phyloP scores from a whole-genome alignment of 2,888 invertebrate species.

The Caenorhabditis virilis region DNA sequence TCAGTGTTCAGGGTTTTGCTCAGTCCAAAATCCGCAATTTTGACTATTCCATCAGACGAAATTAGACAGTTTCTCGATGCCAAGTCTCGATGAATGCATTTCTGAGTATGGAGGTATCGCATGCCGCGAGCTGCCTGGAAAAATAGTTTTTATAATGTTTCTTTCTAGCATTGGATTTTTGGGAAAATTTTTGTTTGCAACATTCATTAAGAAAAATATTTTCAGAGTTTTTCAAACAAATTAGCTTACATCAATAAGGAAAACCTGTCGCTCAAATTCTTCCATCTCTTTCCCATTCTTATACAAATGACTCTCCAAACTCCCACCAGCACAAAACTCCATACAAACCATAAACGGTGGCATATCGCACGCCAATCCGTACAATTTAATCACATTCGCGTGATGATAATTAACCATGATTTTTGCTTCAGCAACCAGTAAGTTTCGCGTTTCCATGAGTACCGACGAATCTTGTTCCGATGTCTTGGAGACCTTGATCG shows the following conservation, averaged over 20 bases:
- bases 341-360: slow-evolving; percentile 99
- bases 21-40: slow-evolving; percentile 68
- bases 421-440: slow-evolving; percentile 51
- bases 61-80: slow-evolving; percentile 82
- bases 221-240: background rate
- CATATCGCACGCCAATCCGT: slow-evolving; percentile 95
- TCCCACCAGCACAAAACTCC: slow-evolving; percentile 79
- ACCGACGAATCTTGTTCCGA: slow-evolving; percentile 37
- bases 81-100: slow-evolving; percentile 84
- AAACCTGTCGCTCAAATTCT: slow-evolving; percentile 24
- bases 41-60: slow-evolving; percentile 50
- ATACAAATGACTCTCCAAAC: slow-evolving; percentile 41
- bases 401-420: slow-evolving; percentile 53
- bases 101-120: slow-evolving; percentile 81
- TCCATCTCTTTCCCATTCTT: slow-evolving; percentile 40
- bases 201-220: no score
- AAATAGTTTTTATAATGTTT: no score
- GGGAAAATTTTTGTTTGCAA: no score
- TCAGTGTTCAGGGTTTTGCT: slow-evolving; percentile 24
- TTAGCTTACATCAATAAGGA: slow-evolving; percentile 18
- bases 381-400: slow-evolving; percentile 72
- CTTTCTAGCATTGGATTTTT: no score
- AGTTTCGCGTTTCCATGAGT: slow-evolving; percentile 52
- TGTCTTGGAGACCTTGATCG: slow-evolving; percentile 53
- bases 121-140: slow-evolving; percentile 77